A percentile compares a stretch with the other conserved stretches of the same genome.
phyloP scores from a whole-genome alignment of 2,797 vertebrate genomes.

The Luscinia luscinia region DNA sequence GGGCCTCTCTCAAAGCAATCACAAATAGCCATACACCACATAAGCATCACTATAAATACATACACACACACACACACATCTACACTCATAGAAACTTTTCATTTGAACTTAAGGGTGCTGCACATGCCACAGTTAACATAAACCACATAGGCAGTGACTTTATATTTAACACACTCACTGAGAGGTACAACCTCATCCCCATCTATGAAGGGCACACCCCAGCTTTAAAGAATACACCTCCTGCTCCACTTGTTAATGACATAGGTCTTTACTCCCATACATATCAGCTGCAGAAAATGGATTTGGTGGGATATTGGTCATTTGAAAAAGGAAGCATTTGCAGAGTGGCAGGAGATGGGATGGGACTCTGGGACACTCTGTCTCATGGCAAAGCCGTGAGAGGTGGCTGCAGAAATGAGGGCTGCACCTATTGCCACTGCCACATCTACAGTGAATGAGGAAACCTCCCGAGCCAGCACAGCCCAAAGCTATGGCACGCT shows the following conservation, averaged over 20 bases:
- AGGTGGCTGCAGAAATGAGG: neutral
- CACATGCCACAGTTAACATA: neutral
- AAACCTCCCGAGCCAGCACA: neutral
- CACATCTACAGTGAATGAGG: neutral
- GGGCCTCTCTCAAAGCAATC: neutral
- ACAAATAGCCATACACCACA: neutral
- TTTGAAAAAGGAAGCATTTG: neutral
- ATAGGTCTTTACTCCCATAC: accelerated
- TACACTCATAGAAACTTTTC: neutral
- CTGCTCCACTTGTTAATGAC: neutral
- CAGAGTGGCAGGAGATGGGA: neutral
- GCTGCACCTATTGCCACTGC: neutral
- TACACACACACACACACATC: neutral
- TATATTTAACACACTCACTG: neutral
- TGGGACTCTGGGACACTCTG: neutral
- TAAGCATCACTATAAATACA: neutral
- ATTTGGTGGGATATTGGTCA: neutral
- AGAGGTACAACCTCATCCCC: neutral
- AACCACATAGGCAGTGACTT: neutral
- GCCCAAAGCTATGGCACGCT: neutral
- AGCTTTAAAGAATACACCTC: neutral
- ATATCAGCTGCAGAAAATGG: neutral
- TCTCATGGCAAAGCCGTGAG: neutral
- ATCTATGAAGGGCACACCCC: neutral
- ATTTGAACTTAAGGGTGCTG: neutral